Base-by-base conservation (phyloP, 35 echinoderm and acorn worm species). In the Lytechinus variegatus region DNA sequence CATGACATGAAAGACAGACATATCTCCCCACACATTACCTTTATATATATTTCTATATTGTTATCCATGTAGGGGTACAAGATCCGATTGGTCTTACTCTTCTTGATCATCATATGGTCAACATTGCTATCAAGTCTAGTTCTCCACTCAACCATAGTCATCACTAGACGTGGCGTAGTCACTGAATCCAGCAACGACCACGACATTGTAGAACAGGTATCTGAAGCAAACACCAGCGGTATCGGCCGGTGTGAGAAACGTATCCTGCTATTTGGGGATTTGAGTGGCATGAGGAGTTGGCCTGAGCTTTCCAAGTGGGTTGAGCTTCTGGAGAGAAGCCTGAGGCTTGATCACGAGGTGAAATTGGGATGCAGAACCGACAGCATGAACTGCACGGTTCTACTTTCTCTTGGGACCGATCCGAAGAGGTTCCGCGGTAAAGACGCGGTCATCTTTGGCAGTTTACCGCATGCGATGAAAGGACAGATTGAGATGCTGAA, bases 381-480 rank as follows among this genome's bases (percentile, higher is more conserved):
- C 12, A 56, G 10, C 10, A 27, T 79, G 5, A 86, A 91, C 54
- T 97, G 95, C 66, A 87, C 90, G 44, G 86, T 98, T 9, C 86
- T 55, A 61, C 57, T 97, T 28, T 95, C 96, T 9, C 91, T 98
- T 54, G 89, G 97, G 24, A 94, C 54, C 28, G 55, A 96, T 14
- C 8, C 95, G 54, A 52, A 90, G 29, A 27, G 71, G 14, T 97
- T 97, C 53, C 61, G 44, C 54, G 95, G 96, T 27, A 98, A 95
- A 95, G 96, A 98, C 71, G 97, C 96, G 9, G 94, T 98, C 13
- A 95, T 97, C 51, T 94, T 98, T 24, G 97, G 96, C 19, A 96
- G 95, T 91, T 95, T 98, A 55, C 96, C 96, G 44, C 97, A 86
- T 53, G 96, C 86, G 3, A 95, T 98, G 21, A 9, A 91, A 94